Conservation (phyloP, 2,113 vertebrate genomes). For the Aleadryas rufinucha region DNA sequence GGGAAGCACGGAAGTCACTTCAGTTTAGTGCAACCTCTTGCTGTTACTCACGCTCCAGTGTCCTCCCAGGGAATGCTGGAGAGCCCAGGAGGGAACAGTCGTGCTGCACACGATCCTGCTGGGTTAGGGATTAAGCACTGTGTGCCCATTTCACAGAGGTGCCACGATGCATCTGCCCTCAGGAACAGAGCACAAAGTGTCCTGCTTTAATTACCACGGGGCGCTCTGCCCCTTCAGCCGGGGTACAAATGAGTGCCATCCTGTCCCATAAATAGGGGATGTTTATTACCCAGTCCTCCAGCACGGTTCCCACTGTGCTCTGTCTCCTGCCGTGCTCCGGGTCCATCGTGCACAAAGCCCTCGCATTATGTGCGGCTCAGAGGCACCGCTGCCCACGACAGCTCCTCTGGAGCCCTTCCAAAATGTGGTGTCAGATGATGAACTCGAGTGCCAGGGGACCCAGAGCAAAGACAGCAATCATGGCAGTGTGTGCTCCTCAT, state of each 20-base stretch:
- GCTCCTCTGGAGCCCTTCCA: conserved; percentile 37
- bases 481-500: neutral
- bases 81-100: neutral
- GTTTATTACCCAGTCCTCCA: neutral
- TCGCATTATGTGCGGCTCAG: neutral
- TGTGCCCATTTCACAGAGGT: neutral
- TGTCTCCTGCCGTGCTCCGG: neutral
- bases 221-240: neutral
- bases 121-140: neutral
- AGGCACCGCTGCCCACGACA: neutral
- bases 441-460: neutral
- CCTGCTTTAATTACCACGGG: neutral
- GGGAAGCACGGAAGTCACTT: neutral
- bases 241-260: neutral
- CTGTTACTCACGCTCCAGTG: neutral
- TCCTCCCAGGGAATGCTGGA: neutral
- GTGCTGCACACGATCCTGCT: neutral
- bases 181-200: neutral
- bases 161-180: neutral
- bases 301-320: neutral
- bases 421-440: conserved; percentile 4
- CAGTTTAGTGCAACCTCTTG: neutral
- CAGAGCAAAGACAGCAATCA: neutral
- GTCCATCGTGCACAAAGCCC: neutral
- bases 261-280: neutral